Evolutionary conservation across 2,888 invertebrate genomes (phyloP), one percentile per base, ranked within the genome.

Genomic region (Apotomis betuletana): DNA sequence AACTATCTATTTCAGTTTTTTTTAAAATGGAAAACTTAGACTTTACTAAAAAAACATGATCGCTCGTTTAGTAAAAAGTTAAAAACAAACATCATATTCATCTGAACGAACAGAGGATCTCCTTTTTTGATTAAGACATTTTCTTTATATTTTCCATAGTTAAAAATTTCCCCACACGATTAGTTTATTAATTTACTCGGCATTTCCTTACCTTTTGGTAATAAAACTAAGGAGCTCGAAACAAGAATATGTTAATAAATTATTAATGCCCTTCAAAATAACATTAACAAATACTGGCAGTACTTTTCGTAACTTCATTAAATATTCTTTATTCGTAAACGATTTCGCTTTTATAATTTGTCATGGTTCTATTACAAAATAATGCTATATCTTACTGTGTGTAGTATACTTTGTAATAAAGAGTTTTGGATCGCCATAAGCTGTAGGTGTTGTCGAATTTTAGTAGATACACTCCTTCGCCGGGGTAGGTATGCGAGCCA

Each of bases 401-500:
- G 88, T 99, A 99, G 89, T 99, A 99, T 65, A 99, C 99, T 91
- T 99, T 96, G 90, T 99, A 99, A 90, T 99, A 99, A 69, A 99
- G 95, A 60, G 98, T 99, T 95, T 99, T 99, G 80, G 99, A 99
- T 83, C 99, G 96, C 99, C 99, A 99, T 79, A 99, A 94, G 69
- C 99, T 99, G 89, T 99, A 99, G 0, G 99, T 98, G 92, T 99
- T 99, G 93, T 99, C 99, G 90, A 99, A 99, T 93, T 99, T 99
- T 57, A 99, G 94, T 85, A 99, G 94, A 90, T 99, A 99, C 54
- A 99, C 98, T 15, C 99, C 99, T 91, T 98, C 96, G 3, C 99
- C 99, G 0, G 99, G 99, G 91, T 99, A 99, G 67, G 96, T 95
- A 90, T 99, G 99, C 73, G 97, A 98, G 9, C 99, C 99, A n/a